Evolutionary conservation across 2,888 invertebrate genomes (phyloP).

Genomic region (Cephus spinipes): DNA sequence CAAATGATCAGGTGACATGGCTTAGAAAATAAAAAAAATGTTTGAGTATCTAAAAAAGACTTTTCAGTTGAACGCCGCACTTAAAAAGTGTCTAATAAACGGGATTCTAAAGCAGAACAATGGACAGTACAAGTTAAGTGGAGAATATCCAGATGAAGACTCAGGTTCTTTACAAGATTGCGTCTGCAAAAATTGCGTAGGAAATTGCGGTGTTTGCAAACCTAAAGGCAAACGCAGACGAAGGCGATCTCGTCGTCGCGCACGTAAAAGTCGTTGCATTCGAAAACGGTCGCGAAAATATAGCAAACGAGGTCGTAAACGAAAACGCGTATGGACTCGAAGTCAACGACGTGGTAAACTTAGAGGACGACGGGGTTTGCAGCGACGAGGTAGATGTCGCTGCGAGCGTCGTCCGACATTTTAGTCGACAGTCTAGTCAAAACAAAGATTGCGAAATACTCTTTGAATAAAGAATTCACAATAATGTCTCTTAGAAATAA

Average conservation of each 20-base stretch:
- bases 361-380: not conserved
- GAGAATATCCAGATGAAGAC: not conserved
- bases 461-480: too few relatives aligned
- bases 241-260: not conserved
- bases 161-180: not conserved
- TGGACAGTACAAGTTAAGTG: not conserved
- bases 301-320: not conserved
- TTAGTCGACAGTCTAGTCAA: too few relatives aligned
- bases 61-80: not conserved
- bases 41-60: not conserved
- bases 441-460: too few relatives aligned
- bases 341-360: not conserved
- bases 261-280: not conserved
- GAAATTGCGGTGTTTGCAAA: not conserved
- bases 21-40: not conserved
- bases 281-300: not conserved
- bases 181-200: constrained; percentile 2
- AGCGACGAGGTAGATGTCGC: not conserved
- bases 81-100: not conserved
- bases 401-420: not conserved
- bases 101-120: not conserved
- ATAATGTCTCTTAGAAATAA: too few relatives aligned
- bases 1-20: not conserved
- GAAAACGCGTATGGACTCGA: not conserved
- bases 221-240: not conserved